Base-by-base conservation (phyloP, 1,140 invertebrate genomes). In the Maconellicoccus hirsutus region DNA sequence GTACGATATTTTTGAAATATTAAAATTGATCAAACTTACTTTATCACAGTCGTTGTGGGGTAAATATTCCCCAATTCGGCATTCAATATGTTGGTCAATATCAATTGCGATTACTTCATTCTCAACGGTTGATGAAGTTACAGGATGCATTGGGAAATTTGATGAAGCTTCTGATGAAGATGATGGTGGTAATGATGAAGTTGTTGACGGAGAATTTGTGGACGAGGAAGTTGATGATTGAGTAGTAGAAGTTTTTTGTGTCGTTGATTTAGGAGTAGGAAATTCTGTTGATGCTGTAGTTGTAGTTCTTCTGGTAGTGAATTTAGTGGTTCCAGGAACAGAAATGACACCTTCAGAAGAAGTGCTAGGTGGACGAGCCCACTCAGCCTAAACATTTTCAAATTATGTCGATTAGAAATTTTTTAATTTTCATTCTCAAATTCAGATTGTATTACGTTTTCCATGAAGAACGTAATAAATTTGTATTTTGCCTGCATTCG, bases 301-400 rank as follows among this genome's bases (percentile, higher is more conserved):
- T 59, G 72, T 22, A 23, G 70, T 73, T 72, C 72, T 72, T 33
- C 52, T 71, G 14, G 63, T 72, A 10, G 75, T 26, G 8, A 74
- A 73, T 29, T 73, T 70, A 27, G 71, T 70, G 27, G 52, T 70
- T 21, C 71, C n/a, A n/a, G 39, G 12, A 16, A 71, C 39, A 8
- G 69, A 72, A 19, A 69, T 19, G 19, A 69, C 69, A 1, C 52
- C 42, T 42, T 80, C 75, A 6, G 83, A 75, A 25, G 83, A 78
- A 1, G 87, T 89, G 42, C 85, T 85, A 59, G 86, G 85, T 14
- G 87, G 87, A 72, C 83, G 80, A 16, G 84, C 84, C 87, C 87
- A 89, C 73, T 88, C 86, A 39, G 86, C 86, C 86, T 88, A 74
- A 69, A 70, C 38, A 27, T 19, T 38, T 69, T 14, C 8, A 29